Evolutionary conservation across 2,113 vertebrate species (phyloP).

Genomic region (Callipepla squamata): DNA sequence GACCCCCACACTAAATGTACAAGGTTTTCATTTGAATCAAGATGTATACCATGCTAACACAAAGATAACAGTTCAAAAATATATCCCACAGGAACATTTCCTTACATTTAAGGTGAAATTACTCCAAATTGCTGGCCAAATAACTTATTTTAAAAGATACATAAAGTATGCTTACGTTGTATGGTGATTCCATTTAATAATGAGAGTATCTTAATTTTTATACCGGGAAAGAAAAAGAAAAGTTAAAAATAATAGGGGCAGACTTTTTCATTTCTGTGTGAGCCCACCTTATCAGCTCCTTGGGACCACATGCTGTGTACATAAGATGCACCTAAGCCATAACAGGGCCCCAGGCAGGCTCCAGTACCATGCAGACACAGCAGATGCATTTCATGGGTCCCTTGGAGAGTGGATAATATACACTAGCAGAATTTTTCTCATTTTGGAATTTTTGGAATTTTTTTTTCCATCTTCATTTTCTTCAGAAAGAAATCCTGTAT

Average conservation of each 20-base stretch:
- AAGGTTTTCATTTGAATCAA: background rate
- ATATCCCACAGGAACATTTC: background rate
- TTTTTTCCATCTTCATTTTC: no score
- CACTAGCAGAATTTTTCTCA: background rate
- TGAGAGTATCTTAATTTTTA: background rate
- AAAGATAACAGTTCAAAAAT: background rate
- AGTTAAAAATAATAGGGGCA: background rate
- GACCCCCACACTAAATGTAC: background rate
- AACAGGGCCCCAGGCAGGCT: background rate
- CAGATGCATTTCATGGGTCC: background rate
- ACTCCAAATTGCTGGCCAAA: background rate
- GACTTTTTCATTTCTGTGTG: background rate
- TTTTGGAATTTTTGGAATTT: background rate
- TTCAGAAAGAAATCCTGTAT: background rate
- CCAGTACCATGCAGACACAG: background rate
- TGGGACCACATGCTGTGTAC: rapidly evolving
- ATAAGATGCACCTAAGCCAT: background rate
- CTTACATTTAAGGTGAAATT: background rate
- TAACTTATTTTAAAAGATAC: background rate
- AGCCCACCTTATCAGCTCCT: background rate
- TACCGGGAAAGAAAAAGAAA: background rate
- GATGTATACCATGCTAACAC: background rate
- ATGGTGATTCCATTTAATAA: background rate
- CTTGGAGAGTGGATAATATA: background rate
- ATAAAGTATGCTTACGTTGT: background rate